Base-by-base conservation (phyloP, 2,888 invertebrate species). In the Drymonia ruficornis region DNA sequence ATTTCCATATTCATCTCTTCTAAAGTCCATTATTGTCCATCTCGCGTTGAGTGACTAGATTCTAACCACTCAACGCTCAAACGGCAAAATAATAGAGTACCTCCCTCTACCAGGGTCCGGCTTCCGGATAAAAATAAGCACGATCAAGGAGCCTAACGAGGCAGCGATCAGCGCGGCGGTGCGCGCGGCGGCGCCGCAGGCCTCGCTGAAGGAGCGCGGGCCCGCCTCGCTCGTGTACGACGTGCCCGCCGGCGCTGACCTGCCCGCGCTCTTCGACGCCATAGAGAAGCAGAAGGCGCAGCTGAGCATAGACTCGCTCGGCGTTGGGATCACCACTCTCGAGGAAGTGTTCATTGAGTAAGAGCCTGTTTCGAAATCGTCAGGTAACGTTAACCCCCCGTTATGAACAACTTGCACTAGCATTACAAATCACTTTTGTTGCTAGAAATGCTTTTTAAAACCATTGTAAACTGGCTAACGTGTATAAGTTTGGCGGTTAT, bases 331-430 rank as follows among this genome's bases (percentile, higher is more conserved):
- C 16, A 52, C 58, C 9, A 58, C 58, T 18, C 31, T 58, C 1
- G 55, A 55, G 23, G 59, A 49, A 42, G 58, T 58, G 6, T 58
- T 58, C 19, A 36, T 58, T 19, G 49, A 54, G 58, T 58, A 38
- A 50, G 58, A 31, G 6, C n/a, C n/a, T n/a, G n/a, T n/a, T n/a
- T n/a, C n/a, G n/a, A n/a, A n/a, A n/a, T n/a, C n/a, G n/a, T n/a
- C n/a, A n/a, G n/a, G n/a, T n/a, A n/a, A n/a, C n/a, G n/a, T n/a
- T n/a, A n/a, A n/a, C n/a, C n/a, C n/a, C n/a, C n/a, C n/a, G n/a
- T n/a, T n/a, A n/a, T n/a, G n/a, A n/a, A n/a, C n/a, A n/a, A n/a
- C n/a, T n/a, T n/a, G n/a, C n/a, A n/a, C n/a, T n/a, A n/a, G n/a
- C n/a, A n/a, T n/a, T n/a, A n/a, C n/a, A n/a, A n/a, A n/a, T n/a